A percentile compares a stretch with the other conserved stretches of the same genome.
phyloP scores from a whole-genome alignment of 2,888 invertebrate genomes.

The Tyria jacobaeae region DNA sequence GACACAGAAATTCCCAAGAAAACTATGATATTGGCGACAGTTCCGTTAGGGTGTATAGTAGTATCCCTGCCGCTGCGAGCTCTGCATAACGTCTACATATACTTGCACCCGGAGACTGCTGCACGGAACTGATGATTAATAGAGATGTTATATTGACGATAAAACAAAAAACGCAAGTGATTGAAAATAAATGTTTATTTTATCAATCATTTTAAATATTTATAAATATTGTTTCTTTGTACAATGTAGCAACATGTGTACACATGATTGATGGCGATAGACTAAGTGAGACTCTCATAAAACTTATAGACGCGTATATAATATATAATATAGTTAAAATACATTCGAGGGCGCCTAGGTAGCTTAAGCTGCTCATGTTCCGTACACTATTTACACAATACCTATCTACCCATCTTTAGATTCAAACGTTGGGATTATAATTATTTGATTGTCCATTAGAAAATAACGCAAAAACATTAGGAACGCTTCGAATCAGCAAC shows the following conservation, averaged over 20 bases:
- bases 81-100: constrained; percentile 58
- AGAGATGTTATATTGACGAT: neutral
- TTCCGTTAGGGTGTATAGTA: constrained; percentile 57
- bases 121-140: neutral
- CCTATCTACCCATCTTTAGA: constrained; percentile 54
- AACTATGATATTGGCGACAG: constrained; percentile 53
- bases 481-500: constrained; percentile 65
- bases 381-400: constrained; percentile 64
- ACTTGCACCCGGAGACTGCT: constrained; percentile 43
- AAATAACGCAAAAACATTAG: constrained; percentile 55
- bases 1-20: constrained; percentile 60
- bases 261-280: constrained; percentile 69
- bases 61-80: constrained; percentile 69
- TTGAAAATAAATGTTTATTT: constrained; percentile 85
- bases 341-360: constrained; percentile 54
- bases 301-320: constrained; percentile 60
- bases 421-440: constrained; percentile 51
- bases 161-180: constrained; percentile 60
- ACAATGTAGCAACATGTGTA: constrained; percentile 81
- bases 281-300: constrained; percentile 68
- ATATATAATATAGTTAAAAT: constrained; percentile 49
- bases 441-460: constrained; percentile 53
- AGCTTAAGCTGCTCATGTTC: constrained; percentile 53
- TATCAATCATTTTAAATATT: constrained; percentile 85
- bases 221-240: constrained; percentile 85